These are phyloP conservation scores for Asarcornis scutulata DNA, from an alignment of 2,113 vertebrate genomes.

Conservation along the genomic window DNA sequence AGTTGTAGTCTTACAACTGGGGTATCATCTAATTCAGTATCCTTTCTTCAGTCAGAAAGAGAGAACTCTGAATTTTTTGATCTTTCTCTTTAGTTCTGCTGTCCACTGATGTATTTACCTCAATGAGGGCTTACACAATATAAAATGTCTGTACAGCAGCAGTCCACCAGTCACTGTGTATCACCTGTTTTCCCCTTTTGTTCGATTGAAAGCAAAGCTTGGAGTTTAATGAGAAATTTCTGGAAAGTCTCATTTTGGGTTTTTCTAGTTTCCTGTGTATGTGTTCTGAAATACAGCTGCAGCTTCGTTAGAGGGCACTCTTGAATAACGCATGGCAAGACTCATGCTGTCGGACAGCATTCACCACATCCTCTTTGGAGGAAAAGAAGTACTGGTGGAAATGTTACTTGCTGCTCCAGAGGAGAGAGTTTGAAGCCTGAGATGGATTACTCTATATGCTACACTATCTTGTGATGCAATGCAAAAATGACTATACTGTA, in stretches of 20 bases:
- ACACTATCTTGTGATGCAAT: background rate
- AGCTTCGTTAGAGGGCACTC: conserved; percentile 57
- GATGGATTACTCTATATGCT: background rate
- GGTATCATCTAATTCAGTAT: background rate
- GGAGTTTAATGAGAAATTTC: background rate
- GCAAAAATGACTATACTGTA: rapidly evolving
- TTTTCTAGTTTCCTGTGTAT: background rate
- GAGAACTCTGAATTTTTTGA: background rate
- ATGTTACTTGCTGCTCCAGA: background rate
- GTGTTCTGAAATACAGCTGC: background rate
- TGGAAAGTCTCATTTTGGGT: background rate
- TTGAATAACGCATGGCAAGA: background rate
- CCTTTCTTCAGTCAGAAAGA: background rate
- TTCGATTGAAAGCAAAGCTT: background rate
- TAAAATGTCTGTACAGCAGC: background rate
- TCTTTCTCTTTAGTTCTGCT: background rate
- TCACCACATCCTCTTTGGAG: rapidly evolving
- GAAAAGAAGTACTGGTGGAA: background rate
- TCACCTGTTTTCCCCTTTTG: background rate
- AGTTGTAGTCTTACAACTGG: background rate
- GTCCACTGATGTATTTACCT: background rate
- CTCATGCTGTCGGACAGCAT: background rate
- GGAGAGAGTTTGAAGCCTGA: background rate
- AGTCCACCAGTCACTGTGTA: background rate
- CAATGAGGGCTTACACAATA: background rate